Evolutionary conservation across 1,140 invertebrate genomes (phyloP), one percentile per base, ranked within the genome.

Genomic region (Eriosoma lanigerum): DNA sequence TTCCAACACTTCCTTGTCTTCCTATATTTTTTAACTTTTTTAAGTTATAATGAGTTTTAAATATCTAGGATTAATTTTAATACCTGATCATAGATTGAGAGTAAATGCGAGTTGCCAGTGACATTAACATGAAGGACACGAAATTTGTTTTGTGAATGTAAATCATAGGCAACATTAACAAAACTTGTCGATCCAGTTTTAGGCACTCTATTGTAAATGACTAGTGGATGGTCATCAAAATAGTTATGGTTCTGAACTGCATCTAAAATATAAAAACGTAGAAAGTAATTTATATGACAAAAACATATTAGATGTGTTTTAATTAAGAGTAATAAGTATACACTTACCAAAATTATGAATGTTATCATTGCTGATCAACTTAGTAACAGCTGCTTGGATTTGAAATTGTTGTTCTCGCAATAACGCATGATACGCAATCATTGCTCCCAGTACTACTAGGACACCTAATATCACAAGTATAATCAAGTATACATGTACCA

Each of bases 161-260:
- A 87, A 87, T 98, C 97, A 86, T 99, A 99, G 5, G 94, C 96
- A 80, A 99, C 91, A 83, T 97, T 97, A 76, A 98, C 95, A 85
- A 99, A 96, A 86, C 96, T 98, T 5, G 98, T 99, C 9, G 97
- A 98, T 8, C 94, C 98, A n/a, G 97, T 99, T 88, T 99, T 99
- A 21, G 98, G 98, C 50, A 99, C 96, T 85, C 97, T 89, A 86
- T 99, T 98, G 86, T 98, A 98, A 82, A 98, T 93, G 52, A 98
- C 89, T 29, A 72, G 9, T 29, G 68, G 46, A 9, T 72, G 68
- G 9, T 72, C 46, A 15, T 29, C 68, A 19, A 70, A 8, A 50
- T 44, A 46, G 5, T 68, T 4, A 15, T 48, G 13, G 9, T 13
- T 48, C 1, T 10, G 10, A 48, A 10, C 46, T 48, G 46, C 9